These are phyloP conservation scores for Pluvialis apricaria DNA, from an alignment of 2,113 vertebrate genomes.

Conservation along the genomic window DNA sequence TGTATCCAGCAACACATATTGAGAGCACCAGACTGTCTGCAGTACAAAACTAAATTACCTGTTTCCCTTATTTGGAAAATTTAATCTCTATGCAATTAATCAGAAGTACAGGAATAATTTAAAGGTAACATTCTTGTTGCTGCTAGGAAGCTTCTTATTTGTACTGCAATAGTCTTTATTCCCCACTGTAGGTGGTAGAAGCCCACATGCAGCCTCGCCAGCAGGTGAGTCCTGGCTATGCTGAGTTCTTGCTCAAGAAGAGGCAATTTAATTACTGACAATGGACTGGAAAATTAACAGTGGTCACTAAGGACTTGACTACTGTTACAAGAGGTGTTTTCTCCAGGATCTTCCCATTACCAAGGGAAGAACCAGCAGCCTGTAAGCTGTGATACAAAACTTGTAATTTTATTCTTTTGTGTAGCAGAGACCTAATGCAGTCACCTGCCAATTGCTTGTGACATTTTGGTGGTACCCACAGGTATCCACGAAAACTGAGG, in stretches of 20 bases:
- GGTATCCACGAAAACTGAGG: not conserved
- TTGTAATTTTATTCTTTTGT: not conserved
- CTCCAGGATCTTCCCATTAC: not conserved
- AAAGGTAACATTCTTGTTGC: not conserved
- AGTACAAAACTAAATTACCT: not conserved
- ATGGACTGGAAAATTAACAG: not conserved
- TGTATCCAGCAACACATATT: not conserved
- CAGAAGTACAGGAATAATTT: not conserved
- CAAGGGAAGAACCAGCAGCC: not conserved
- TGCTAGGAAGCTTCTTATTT: not conserved
- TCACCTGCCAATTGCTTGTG: not conserved
- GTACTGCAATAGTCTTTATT: not conserved
- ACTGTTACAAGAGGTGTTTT: not conserved
- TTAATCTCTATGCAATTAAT: not conserved
- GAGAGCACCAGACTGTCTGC: not conserved
- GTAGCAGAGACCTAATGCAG: not conserved
- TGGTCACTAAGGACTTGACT: not conserved
- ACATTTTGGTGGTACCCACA: not conserved
- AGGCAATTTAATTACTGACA: not conserved
- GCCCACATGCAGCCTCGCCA: not conserved
- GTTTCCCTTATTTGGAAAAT: not conserved
- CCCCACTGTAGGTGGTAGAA: not conserved
- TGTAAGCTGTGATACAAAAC: not conserved
- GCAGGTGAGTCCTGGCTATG: rapidly evolving
- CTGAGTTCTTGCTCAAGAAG: not conserved